A percentile compares a stretch with the other conserved stretches of the same genome.
Evolutionary conservation across 2,113 vertebrate species (phyloP).

Genomic region (Gallinago jamesoni): DNA sequence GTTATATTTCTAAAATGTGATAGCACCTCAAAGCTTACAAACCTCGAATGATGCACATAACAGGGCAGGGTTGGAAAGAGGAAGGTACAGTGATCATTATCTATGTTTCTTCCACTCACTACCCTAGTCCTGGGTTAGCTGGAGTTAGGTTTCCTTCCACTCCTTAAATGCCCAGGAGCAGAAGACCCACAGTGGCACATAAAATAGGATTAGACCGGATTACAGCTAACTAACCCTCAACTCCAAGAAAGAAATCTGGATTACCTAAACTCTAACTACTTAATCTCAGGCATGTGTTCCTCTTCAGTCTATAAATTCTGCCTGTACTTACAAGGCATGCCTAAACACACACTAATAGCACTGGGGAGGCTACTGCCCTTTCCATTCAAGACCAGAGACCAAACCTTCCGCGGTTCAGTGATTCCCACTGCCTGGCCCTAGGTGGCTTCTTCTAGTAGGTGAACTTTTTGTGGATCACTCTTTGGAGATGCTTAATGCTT

Average conservation of each 20-base stretch:
- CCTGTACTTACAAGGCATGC: neutral
- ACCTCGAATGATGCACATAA: neutral
- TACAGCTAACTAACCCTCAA: neutral
- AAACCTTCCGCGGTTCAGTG: neutral
- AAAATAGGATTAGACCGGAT: neutral
- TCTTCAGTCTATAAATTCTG: neutral
- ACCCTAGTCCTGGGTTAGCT: neutral
- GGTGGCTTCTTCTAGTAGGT: neutral
- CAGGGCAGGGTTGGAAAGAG: neutral
- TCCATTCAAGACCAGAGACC: neutral
- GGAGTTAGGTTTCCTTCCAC: neutral
- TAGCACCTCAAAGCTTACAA: neutral
- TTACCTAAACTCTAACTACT: neutral
- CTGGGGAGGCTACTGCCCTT: neutral
- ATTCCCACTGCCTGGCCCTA: neutral
- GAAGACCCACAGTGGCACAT: neutral
- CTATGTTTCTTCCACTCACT: neutral
- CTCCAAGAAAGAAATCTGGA: neutral
- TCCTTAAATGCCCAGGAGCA: neutral
- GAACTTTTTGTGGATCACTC: neutral
- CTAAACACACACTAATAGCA: neutral
- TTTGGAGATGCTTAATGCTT: neutral
- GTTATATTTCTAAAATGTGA: neutral
- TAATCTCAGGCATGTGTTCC: neutral
- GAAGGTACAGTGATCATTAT: neutral